Evolutionary conservation across 2,888 invertebrate species (phyloP).

Genomic region (Thumatha senex): DNA sequence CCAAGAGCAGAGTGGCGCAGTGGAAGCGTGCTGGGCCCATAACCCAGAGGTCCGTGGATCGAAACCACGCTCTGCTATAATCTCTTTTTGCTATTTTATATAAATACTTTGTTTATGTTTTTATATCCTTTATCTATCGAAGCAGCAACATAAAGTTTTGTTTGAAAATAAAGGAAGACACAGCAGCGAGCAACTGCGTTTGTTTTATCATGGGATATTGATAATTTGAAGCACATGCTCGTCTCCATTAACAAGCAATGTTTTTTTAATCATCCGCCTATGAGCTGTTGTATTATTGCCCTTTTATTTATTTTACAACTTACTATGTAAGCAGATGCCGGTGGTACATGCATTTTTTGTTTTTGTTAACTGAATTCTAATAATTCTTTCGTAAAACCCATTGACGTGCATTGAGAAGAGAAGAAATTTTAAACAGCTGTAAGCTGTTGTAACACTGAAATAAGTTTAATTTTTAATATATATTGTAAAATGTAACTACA

Average conservation of each 20-base stretch:
- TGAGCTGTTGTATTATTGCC: constrained; percentile 35
- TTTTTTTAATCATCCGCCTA: constrained; percentile 55
- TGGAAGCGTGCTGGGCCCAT: constrained; percentile 93
- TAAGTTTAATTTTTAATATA: too few relatives aligned
- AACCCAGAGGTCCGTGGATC: constrained; percentile 96
- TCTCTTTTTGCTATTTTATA: constrained; percentile 35
- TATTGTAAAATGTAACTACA: too few relatives aligned
- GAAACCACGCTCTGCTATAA: constrained; percentile 91
- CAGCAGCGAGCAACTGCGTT: constrained; percentile 55
- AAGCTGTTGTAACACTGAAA: too few relatives aligned
- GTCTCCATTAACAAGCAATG: constrained; percentile 36
- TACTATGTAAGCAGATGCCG: constrained; percentile 37
- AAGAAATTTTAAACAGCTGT: too few relatives aligned
- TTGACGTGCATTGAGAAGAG: too few relatives aligned
- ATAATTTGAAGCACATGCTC: constrained; percentile 73
- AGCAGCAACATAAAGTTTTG: constrained; percentile 50
- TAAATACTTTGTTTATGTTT: constrained; percentile 15
- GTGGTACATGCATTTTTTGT: constrained; percentile 25
- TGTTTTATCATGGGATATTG: constrained; percentile 82
- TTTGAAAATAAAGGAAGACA: constrained; percentile 68
- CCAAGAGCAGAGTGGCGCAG: constrained; percentile 87
- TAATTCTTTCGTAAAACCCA: constrained; percentile 17
- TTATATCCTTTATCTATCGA: constrained; percentile 24
- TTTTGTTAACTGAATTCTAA: constrained; percentile 23
- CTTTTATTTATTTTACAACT: constrained; percentile 45